Percentiles rank a stretch among this genome's conserved stretches.
These are phyloP conservation scores for Peromyscus maniculatus DNA, from an alignment of 2,113 vertebrate genomes.

Conservation along the genomic window DNA sequence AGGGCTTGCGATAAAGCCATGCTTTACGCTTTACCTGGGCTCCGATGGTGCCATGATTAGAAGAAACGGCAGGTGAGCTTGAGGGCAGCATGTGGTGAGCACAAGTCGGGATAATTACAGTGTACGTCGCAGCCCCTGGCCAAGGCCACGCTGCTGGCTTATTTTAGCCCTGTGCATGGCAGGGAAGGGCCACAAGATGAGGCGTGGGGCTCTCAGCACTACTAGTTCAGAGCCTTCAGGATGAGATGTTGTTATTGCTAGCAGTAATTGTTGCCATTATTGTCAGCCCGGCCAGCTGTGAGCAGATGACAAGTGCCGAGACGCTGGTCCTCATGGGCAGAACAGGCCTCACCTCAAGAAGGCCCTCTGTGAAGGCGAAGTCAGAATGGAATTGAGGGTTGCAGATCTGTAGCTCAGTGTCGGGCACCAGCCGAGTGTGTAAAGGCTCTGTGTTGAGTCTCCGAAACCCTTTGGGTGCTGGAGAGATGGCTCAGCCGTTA, in stretches of 20 bases:
- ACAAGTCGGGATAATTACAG: constrained; percentile 26
- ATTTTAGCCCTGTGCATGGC: constrained; percentile 21
- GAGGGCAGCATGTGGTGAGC: constrained; percentile 51
- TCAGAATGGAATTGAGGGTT: neutral
- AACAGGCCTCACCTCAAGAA: neutral
- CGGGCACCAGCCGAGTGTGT: too few relatives aligned
- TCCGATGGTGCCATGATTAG: constrained; percentile 60
- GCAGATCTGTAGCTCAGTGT: neutral
- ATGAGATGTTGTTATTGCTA: neutral
- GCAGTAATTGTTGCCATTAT: neutral
- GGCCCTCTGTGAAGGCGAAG: neutral
- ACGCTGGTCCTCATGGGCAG: neutral
- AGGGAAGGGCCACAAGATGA: neutral
- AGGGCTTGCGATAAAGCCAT: neutral
- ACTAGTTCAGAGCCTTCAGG: neutral
- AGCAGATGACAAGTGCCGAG: neutral
- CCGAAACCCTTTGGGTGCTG: neutral
- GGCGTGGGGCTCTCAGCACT: accelerated
- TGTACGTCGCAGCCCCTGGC: neutral
- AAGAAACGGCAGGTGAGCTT: constrained; percentile 64
- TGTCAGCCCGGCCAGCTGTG: neutral
- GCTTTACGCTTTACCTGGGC: constrained; percentile 51
- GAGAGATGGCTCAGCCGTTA: too few relatives aligned
- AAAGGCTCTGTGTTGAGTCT: neutral
- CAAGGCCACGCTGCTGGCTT: constrained; percentile 45